phyloP scores from a whole-genome alignment of 64 coral and sea anemone genomes.

The Stichodactyla helianthus region DNA sequence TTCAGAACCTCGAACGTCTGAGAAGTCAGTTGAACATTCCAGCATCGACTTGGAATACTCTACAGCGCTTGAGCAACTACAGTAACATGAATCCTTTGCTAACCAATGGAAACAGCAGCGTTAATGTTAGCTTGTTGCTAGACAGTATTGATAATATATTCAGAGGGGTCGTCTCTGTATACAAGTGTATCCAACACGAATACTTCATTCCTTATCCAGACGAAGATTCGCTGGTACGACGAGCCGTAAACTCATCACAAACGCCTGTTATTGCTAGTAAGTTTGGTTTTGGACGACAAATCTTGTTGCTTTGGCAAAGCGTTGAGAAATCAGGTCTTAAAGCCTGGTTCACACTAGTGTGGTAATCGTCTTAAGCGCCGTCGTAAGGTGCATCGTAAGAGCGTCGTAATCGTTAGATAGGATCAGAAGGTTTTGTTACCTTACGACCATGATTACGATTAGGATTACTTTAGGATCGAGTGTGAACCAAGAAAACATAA shows the following conservation, averaged over 20 bases:
- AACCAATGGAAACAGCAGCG: background rate
- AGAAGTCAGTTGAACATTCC: background rate
- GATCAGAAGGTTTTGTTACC: too few relatives aligned
- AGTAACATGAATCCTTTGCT: background rate
- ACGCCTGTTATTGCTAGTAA: conserved; percentile 73
- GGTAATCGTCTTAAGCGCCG: too few relatives aligned
- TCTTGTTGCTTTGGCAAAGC: too few relatives aligned
- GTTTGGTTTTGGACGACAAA: conserved; percentile 3
- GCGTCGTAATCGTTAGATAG: too few relatives aligned
- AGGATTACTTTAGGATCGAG: too few relatives aligned
- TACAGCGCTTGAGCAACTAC: background rate
- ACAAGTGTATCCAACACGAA: conserved; percentile 61
- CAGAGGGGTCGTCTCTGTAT: conserved; percentile 24
- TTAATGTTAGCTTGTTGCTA: conserved; percentile 27
- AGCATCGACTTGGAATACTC: background rate
- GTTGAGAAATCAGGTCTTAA: too few relatives aligned
- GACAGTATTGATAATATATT: conserved; percentile 52
- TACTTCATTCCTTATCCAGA: conserved; percentile 67
- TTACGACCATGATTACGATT: too few relatives aligned
- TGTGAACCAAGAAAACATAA: too few relatives aligned
- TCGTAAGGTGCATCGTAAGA: too few relatives aligned
- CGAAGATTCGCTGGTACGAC: conserved; percentile 62
- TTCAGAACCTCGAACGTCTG: background rate
- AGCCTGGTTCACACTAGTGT: too few relatives aligned
- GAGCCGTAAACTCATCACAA: conserved; percentile 61